Conservation (phyloP, 2,797 vertebrate species). For the Lates japonicus region DNA sequence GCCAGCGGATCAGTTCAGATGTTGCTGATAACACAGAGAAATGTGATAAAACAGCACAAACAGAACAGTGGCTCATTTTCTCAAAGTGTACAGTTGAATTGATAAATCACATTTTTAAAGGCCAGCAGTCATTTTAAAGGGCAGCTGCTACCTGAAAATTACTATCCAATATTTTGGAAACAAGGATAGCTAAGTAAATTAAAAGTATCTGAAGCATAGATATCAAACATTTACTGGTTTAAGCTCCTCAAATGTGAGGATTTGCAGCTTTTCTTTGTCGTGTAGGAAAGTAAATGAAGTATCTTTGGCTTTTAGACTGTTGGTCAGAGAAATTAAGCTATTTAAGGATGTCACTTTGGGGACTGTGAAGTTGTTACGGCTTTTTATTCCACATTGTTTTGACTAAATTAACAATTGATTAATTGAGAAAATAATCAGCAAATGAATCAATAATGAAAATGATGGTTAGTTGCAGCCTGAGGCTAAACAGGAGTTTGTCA, state of each 20-base stretch:
- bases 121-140: background rate
- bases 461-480: no score
- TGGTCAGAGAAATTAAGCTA: background rate
- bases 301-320: background rate
- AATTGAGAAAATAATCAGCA: background rate
- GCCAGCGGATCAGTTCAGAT: slow-evolving; percentile 7
- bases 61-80: background rate
- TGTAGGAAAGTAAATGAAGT: background rate
- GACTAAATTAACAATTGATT: background rate
- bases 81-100: background rate
- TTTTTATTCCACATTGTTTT: background rate
- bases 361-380: background rate
- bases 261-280: background rate
- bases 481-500: background rate
- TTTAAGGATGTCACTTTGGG: background rate
- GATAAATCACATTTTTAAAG: slow-evolving; percentile 3
- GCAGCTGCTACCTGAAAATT: background rate
- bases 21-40: slow-evolving; percentile 1
- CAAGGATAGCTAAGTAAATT: background rate
- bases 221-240: background rate
- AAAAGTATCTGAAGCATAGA: background rate
- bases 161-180: background rate
- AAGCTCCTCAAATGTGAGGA: background rate
- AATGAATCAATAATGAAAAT: background rate
- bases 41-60: slow-evolving; percentile 30